phyloP scores from a whole-genome alignment of 2,113 vertebrate species.

The Calyptommatus sinebrachiatus region DNA sequence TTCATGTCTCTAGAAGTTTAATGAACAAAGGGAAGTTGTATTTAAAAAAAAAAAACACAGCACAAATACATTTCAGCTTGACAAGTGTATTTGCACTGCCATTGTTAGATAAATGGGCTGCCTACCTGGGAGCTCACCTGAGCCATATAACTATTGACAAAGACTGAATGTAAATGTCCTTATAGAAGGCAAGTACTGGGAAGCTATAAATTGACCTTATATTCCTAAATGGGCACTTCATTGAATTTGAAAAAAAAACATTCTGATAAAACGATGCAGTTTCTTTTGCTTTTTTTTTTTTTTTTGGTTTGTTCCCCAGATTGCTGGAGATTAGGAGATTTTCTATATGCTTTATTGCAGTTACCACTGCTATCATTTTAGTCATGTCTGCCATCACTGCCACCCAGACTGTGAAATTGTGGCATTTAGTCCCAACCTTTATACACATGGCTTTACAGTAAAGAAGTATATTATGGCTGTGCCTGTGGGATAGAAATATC shows the following conservation, averaged over 20 bases:
- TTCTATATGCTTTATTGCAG: background rate
- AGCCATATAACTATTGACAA: constrained; percentile 79
- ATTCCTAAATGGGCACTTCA: constrained; percentile 16
- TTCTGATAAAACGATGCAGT: constrained; percentile 24
- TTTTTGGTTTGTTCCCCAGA: constrained; percentile 11
- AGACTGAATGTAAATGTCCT: constrained; percentile 73
- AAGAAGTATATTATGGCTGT: background rate
- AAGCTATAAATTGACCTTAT: constrained; percentile 26
- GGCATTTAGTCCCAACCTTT: background rate
- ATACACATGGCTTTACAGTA: background rate
- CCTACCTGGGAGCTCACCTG: constrained; percentile 54
- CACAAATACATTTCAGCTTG: constrained; percentile 72
- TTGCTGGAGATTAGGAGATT: constrained; percentile 18
- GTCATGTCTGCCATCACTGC: background rate
- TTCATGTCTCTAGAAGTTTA: constrained; percentile 56
- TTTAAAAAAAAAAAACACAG: constrained; percentile 56
- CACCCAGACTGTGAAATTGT: constrained; percentile 8
- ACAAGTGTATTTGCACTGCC: constrained; percentile 74
- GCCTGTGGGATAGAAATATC: background rate
- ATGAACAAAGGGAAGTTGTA: constrained; percentile 49
- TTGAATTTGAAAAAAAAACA: constrained; percentile 1
- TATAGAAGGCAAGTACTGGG: constrained; percentile 46
- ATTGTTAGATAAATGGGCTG: constrained; percentile 56
- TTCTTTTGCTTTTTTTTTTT: background rate
- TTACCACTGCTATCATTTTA: background rate